Evolutionary conservation across 2,113 vertebrate genomes (phyloP).

Genomic region (Lichenostomus cassidix): DNA sequence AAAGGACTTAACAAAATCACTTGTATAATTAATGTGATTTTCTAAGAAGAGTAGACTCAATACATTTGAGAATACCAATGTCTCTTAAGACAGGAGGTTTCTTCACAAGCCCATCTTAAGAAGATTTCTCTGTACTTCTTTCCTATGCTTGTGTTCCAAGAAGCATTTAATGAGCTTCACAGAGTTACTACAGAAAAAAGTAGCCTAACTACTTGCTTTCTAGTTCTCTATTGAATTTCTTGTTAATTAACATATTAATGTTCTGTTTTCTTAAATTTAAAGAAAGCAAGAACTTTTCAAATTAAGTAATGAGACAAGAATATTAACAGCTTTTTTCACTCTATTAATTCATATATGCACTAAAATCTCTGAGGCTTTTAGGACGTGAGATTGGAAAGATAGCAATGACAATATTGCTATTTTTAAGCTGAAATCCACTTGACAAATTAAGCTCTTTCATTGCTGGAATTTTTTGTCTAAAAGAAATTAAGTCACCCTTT

Average conservation of each 20-base stretch:
- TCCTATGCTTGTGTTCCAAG: slow-evolving; percentile 52
- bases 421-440: slow-evolving; percentile 63
- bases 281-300: slow-evolving; percentile 75
- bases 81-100: slow-evolving; percentile 50
- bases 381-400: slow-evolving; percentile 61
- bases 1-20: slow-evolving; percentile 58
- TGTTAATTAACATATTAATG: slow-evolving; percentile 79
- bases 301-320: slow-evolving; percentile 72
- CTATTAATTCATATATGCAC: slow-evolving; percentile 55
- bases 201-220: slow-evolving; percentile 67
- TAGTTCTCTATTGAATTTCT: slow-evolving; percentile 70
- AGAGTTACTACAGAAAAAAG: slow-evolving; percentile 66
- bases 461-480: not conserved
- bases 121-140: slow-evolving; percentile 46
- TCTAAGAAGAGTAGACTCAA: slow-evolving; percentile 21
- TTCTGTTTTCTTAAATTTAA: slow-evolving; percentile 76
- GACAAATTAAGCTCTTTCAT: slow-evolving; percentile 2
- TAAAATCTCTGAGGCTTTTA: slow-evolving; percentile 56
- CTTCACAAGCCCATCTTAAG: slow-evolving; percentile 34
- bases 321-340: slow-evolving; percentile 68
- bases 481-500: not conserved
- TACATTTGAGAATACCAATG: slow-evolving; percentile 42
- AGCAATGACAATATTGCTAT: slow-evolving; percentile 63
- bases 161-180: slow-evolving; percentile 73
- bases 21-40: slow-evolving; percentile 58